These are phyloP conservation scores for Ia io DNA, from an alignment of 2,113 vertebrate genomes.

Conservation along the genomic window DNA sequence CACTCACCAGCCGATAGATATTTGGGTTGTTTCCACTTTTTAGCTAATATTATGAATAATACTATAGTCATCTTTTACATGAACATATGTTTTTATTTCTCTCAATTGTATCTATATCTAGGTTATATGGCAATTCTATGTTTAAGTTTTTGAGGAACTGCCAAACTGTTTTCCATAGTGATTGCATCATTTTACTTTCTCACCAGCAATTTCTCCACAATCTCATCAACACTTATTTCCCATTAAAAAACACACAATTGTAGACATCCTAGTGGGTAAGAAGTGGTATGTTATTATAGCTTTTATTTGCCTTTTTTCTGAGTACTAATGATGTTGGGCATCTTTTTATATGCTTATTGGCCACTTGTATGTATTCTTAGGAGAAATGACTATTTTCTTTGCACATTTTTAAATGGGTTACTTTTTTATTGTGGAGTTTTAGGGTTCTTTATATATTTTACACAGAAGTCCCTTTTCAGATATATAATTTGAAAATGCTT, in stretches of 20 bases:
- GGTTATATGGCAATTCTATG: background rate
- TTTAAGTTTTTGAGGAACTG: background rate
- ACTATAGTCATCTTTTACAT: background rate
- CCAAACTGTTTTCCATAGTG: background rate
- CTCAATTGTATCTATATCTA: background rate
- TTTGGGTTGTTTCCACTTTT: background rate
- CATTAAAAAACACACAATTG: background rate
- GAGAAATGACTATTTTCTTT: background rate
- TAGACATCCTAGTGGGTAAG: background rate
- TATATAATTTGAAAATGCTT: background rate
- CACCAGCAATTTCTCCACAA: background rate
- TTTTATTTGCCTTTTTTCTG: conserved; percentile 32
- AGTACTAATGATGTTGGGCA: background rate
- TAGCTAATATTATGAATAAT: background rate
- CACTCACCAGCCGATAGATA: background rate
- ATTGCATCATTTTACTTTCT: background rate
- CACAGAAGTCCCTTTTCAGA: background rate
- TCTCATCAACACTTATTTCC: background rate
- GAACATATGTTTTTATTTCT: background rate
- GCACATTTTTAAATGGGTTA: background rate
- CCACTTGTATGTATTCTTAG: background rate
- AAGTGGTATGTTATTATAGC: background rate
- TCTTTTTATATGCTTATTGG: background rate
- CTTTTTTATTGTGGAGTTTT: conserved; percentile 13
- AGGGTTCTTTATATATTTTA: background rate